phyloP scores from a whole-genome alignment of 2,888 invertebrate genomes.

The Pristionchus japonicus region DNA sequence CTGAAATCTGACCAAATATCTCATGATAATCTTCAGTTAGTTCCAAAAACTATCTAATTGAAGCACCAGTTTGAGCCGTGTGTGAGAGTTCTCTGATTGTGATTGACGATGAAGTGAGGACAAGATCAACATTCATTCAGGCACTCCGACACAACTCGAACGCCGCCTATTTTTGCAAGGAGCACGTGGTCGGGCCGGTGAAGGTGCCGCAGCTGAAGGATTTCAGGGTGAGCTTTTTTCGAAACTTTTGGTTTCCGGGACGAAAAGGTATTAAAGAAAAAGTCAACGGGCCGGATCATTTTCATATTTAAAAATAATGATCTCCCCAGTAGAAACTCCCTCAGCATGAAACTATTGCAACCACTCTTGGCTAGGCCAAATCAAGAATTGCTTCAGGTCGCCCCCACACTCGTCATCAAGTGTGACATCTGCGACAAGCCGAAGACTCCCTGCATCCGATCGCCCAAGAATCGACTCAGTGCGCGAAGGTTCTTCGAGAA shows the following conservation, averaged over 20 bases:
- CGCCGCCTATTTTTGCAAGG: neutral
- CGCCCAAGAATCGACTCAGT: neutral
- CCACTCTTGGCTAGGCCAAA: neutral
- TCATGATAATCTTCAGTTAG: no score
- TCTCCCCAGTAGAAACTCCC: no score
- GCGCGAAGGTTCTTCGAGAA: neutral
- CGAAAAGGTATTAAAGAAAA: no score
- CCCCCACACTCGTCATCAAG: neutral
- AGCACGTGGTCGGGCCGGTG: neutral
- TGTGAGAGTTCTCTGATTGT: no score
- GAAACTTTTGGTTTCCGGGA: neutral
- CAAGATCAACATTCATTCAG: neutral
- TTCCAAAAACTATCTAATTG: no score
- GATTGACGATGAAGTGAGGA: no score
- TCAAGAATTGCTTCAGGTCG: neutral
- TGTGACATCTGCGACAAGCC: neutral
- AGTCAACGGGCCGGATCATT: no score
- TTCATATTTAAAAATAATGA: no score
- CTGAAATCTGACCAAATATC: neutral
- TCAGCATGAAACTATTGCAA: no score
- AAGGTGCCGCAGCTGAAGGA: neutral
- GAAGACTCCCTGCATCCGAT: neutral
- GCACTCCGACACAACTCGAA: neutral
- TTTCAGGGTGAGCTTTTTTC: neutral
- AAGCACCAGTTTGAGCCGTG: no score